phyloP scores from a whole-genome alignment of 1,140 invertebrate species.

The Caenorhabditis tropicalis region DNA sequence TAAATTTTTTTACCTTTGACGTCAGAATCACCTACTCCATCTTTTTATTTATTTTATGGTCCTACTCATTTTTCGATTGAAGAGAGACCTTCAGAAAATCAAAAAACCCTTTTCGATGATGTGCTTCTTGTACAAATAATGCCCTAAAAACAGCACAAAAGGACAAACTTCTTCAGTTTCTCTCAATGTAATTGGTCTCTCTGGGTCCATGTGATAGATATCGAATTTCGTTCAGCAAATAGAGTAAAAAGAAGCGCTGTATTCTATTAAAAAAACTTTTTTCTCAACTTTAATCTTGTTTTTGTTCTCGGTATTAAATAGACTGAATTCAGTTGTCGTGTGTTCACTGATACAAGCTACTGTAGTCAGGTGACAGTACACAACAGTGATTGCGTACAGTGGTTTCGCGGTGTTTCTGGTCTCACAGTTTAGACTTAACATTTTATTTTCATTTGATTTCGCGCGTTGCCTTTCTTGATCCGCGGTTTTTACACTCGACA shows the following conservation, averaged over 20 bases:
- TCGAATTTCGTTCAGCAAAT: conserved; percentile 35
- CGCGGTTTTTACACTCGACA: no score
- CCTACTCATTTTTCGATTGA: not conserved
- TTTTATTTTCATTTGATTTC: no score
- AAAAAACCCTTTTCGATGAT: conserved; percentile 18
- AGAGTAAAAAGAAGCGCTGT: conserved; percentile 40
- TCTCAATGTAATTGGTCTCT: conserved; percentile 36
- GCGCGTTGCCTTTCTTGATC: no score
- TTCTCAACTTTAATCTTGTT: not conserved
- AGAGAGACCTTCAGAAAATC: not conserved
- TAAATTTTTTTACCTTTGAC: not conserved
- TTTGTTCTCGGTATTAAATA: not conserved
- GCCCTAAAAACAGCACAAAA: not conserved
- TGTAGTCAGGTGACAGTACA: not conserved
- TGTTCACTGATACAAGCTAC: no score
- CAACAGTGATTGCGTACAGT: not conserved
- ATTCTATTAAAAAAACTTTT: conserved; percentile 17
- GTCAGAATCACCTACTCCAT: not conserved
- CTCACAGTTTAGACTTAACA: no score
- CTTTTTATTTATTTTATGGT: not conserved
- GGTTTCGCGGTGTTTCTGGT: no score
- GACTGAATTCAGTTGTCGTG: no score
- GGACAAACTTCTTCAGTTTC: conserved; percentile 40
- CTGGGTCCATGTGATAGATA: conserved; percentile 37
- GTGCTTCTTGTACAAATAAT: conserved; percentile 10